Percentiles rank a stretch among this genome's conserved stretches.
Conservation (phyloP, 2,113 vertebrate species). For the Dolichallabes microphthalmus region DNA sequence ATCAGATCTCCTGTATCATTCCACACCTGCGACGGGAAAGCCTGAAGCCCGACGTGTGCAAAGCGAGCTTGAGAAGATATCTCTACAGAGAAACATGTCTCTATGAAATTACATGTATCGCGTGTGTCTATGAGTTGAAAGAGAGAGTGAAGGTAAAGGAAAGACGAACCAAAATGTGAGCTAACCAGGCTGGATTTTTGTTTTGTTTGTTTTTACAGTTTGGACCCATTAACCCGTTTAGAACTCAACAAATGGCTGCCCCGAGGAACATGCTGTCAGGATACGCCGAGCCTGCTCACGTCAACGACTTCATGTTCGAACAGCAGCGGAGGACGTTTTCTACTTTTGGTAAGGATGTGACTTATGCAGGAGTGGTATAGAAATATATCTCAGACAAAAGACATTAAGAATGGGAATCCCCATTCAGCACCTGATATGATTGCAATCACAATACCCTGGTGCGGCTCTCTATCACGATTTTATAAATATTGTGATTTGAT, state of each 20-base stretch:
- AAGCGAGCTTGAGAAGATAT: not conserved
- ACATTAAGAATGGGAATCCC: no score
- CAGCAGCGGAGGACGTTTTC: slow-evolving; percentile 96
- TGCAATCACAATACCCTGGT: no score
- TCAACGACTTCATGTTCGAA: slow-evolving; percentile 99
- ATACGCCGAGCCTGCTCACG: slow-evolving; percentile 92
- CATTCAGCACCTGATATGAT: no score
- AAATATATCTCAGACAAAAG: not conserved
- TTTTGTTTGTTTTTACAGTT: slow-evolving; percentile 70
- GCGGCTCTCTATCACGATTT: no score
- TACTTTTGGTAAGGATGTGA: slow-evolving; percentile 79
- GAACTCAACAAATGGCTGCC: slow-evolving; percentile 93
- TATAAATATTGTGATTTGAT: no score
- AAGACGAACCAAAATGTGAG: not conserved
- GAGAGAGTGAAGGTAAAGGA: no score
- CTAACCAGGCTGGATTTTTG: not conserved
- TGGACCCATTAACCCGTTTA: slow-evolving; percentile 92
- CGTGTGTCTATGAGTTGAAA: not conserved
- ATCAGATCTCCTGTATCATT: not conserved
- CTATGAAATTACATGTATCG: no score
- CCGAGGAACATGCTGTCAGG: slow-evolving; percentile 97
- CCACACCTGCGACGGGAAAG: not conserved
- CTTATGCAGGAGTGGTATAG: not conserved
- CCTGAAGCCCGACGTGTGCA: not conserved
- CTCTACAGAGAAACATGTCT: not conserved